phyloP scores from a whole-genome alignment of 2,888 invertebrate genomes.

The Agrenia bidenticulata region DNA sequence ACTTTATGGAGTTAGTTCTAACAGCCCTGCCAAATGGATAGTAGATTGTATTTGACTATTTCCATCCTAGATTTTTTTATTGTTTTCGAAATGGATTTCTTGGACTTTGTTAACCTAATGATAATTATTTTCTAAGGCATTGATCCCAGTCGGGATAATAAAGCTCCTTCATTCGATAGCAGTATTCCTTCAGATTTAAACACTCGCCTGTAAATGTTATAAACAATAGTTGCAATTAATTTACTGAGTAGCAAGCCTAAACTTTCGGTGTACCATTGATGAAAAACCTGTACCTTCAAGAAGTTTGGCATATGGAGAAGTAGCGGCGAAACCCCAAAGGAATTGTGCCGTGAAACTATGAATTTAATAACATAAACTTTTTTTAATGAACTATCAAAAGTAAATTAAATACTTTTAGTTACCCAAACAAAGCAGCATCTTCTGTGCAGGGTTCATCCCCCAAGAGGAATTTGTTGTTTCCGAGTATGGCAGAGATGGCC shows the following conservation, averaged over 20 bases:
- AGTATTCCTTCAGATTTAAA: background rate
- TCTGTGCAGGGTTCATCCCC: conserved; percentile 12
- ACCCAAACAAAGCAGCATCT: conserved; percentile 11
- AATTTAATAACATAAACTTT: background rate
- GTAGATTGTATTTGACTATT: too few relatives aligned
- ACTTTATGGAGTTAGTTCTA: too few relatives aligned
- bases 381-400: too few relatives aligned
- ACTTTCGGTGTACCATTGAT: background rate
- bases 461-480: conserved; percentile 12
- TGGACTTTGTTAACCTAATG: too few relatives aligned
- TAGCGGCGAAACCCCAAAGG: background rate
- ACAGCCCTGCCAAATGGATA: too few relatives aligned
- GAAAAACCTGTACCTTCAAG: background rate
- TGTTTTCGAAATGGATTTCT: too few relatives aligned
- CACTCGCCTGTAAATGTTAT: background rate
- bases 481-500: background rate
- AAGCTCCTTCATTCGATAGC: background rate
- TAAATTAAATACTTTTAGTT: background rate
- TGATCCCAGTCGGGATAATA: conserved; percentile 11
- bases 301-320: background rate
- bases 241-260: background rate
- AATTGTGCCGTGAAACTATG: background rate
- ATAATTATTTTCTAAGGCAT: background rate
- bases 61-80: too few relatives aligned
- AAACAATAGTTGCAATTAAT: background rate